phyloP scores from a whole-genome alignment of 1,140 invertebrate species.

The Forficula auricularia region DNA sequence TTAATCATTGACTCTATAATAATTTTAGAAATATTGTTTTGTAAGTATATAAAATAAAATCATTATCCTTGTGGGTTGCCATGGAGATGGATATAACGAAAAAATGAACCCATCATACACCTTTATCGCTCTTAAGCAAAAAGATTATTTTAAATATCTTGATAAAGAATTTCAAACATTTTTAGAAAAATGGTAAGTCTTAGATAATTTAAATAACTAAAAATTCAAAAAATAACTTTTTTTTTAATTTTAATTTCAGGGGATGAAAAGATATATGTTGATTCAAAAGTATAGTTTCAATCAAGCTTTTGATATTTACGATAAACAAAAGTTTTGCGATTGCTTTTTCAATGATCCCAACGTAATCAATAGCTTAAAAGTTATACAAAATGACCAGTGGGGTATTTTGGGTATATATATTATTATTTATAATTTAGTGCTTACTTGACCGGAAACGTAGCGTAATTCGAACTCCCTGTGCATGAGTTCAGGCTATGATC shows the following conservation, averaged over 20 bases:
- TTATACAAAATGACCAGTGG: constrained; percentile 14
- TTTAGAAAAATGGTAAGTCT: constrained; percentile 25
- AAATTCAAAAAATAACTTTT: background rate
- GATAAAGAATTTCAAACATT: constrained; percentile 21
- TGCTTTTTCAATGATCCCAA: constrained; percentile 24
- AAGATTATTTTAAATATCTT: constrained; percentile 18
- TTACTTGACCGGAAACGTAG: constrained; percentile 10
- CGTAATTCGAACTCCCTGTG: too few relatives aligned
- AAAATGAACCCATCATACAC: constrained; percentile 23
- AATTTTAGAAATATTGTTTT: too few relatives aligned
- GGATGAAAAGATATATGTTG: constrained; percentile 21
- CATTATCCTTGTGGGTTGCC: background rate
- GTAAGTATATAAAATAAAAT: too few relatives aligned
- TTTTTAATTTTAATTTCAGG: constrained; percentile 14
- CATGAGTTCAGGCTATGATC: too few relatives aligned
- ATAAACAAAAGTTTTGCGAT: constrained; percentile 27
- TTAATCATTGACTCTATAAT: too few relatives aligned
- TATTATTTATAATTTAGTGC: constrained; percentile 6
- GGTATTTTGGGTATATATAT: constrained; percentile 12
- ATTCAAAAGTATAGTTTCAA: constrained; percentile 29
- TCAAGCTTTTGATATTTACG: constrained; percentile 25
- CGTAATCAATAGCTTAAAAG: constrained; percentile 21
- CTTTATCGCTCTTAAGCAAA: constrained; percentile 21
- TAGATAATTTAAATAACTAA: constrained; percentile 3
- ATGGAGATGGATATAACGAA: background rate